Percentiles rank a stretch among this genome's conserved stretches.
These are phyloP conservation scores for Mythimna vitellina DNA, from an alignment of 2,888 invertebrate species.

Conservation along the genomic window DNA sequence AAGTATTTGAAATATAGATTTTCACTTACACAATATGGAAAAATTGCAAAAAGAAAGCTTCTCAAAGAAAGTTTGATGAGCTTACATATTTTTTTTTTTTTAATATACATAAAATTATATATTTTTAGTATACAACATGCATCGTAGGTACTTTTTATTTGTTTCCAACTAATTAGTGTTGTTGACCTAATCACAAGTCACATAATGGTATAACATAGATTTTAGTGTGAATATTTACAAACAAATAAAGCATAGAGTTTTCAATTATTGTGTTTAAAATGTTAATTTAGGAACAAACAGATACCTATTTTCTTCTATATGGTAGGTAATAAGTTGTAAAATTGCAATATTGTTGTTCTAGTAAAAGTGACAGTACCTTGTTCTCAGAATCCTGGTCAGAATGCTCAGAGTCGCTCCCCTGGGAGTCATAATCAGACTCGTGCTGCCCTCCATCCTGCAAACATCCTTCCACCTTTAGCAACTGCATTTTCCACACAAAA, in stretches of 20 bases:
- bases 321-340: not conserved
- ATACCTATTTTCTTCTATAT: not conserved
- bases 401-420: constrained; percentile 88
- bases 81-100: no score
- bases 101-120: not conserved
- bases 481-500: constrained; percentile 78
- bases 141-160: no score
- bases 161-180: not conserved
- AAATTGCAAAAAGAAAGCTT: not conserved
- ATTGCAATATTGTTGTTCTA: not conserved
- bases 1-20: no score
- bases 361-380: constrained; percentile 86
- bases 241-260: not conserved
- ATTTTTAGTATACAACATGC: not conserved
- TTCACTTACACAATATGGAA: not conserved
- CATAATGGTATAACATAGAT: not conserved
- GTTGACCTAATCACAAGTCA: not conserved
- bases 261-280: not conserved
- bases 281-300: not conserved
- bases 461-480: constrained; percentile 83
- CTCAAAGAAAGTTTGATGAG: not conserved
- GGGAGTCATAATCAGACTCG: constrained; percentile 89
- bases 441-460: constrained; percentile 85
- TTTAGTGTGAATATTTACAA: constrained; percentile 21
- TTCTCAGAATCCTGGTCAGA: constrained; percentile 93